Base-by-base conservation (phyloP, 2,888 invertebrate species). In the Leucophenga montana region DNA sequence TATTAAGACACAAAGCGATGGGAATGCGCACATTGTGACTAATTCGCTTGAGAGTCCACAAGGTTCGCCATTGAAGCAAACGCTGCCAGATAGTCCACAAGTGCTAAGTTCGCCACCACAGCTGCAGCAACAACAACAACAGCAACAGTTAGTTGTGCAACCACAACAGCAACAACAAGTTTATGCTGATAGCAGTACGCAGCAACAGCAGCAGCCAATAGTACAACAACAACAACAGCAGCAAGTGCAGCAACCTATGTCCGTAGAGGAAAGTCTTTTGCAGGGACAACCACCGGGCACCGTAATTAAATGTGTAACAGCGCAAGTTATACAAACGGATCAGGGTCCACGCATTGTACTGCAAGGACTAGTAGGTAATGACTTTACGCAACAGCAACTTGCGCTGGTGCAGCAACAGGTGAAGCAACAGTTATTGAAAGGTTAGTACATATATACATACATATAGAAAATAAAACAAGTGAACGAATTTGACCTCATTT, bases 391-490 rank as follows among this genome's bases (percentile, higher is more conserved):
- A 1, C 94, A 95, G 75, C 96, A 96, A 87, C 87, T 96, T 78
- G 92, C 93, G 3, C 91, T 95, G 71, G 95, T 96, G 0, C 95
- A 96, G 83, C 94, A 95, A 78, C 96, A 96, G 90, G 95, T 96
- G 18, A 96, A 96, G 87, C 95, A 95, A 82, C 96, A 96, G 85
- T 89, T 96, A 66, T 89, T 95, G 66, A 95, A 95, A 93, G 95
- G 95, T 95, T 67, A 61, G 74, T 68, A 4, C 3, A 18, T 66
- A 11, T 20, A 14, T 6, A 14, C 4, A 8, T 27, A 27, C 27
- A 1, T 31, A 57, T 14, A 14, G n/a, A n/a, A n/a, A n/a, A n/a
- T n/a, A n/a, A n/a, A n/a, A n/a, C n/a, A n/a, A n/a, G n/a, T n/a
- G n/a, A n/a, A n/a, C n/a, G n/a, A n/a, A n/a, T n/a, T n/a, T n/a